Conservation (phyloP, 2,113 vertebrate species). For the Myrmecobius fasciatus region DNA sequence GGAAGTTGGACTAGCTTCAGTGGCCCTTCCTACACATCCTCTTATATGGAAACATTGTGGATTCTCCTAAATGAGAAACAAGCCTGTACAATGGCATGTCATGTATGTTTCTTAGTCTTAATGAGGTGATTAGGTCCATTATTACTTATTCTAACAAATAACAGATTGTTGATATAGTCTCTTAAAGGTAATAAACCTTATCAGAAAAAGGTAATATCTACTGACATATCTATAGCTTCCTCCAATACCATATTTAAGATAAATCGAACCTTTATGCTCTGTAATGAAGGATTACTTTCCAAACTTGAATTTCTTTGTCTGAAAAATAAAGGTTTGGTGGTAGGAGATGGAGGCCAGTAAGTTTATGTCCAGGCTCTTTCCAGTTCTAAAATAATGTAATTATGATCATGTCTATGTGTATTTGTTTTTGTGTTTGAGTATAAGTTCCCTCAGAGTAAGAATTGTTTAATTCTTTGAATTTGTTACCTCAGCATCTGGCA, state of each 20-base stretch:
- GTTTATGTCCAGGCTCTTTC: background rate
- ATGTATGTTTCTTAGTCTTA: accelerated
- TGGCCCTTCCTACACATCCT: background rate
- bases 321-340: background rate
- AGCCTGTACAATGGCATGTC: accelerated
- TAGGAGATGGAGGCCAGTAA: background rate
- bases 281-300: background rate
- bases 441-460: background rate
- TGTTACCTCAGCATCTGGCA: background rate
- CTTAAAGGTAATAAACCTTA: background rate
- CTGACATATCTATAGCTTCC: background rate
- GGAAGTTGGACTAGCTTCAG: background rate
- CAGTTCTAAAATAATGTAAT: background rate
- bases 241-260: background rate
- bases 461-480: background rate
- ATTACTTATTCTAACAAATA: background rate
- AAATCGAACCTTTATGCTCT: background rate
- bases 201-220: background rate
- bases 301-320: background rate
- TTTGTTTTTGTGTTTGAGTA: background rate
- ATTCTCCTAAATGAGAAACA: accelerated
- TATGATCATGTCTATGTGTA: background rate
- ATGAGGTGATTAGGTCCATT: background rate
- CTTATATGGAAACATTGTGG: background rate
- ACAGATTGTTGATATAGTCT: background rate